Conservation (phyloP, 1,140 invertebrate species). For the Halesus radiatus region DNA sequence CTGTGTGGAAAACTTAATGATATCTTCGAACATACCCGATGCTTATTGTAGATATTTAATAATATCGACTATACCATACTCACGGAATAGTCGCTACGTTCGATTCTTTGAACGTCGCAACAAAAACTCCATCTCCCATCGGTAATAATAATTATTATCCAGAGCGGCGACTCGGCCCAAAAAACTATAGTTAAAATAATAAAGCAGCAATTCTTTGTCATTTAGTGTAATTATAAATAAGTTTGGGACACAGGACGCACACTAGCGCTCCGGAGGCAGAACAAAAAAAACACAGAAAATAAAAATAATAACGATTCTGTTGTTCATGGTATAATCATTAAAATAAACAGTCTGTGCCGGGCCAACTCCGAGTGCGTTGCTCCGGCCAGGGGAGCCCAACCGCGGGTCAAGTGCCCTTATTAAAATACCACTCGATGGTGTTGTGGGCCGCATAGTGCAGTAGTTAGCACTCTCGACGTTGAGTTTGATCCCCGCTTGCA, state of each 20-base stretch:
- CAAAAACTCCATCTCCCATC: too few species aligned
- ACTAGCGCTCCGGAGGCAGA: not conserved
- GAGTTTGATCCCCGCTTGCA: too few species aligned
- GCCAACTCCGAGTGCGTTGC: constrained; percentile 43
- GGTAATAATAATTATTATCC: not conserved
- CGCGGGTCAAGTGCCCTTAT: not conserved
- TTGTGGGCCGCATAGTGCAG: too few species aligned
- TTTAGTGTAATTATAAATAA: constrained; percentile 44
- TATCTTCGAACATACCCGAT: too few species aligned
- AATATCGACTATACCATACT: too few species aligned
- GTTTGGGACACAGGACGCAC: constrained; percentile 20
- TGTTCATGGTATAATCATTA: constrained; percentile 52
- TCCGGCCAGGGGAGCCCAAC: constrained; percentile 13
- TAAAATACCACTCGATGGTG: too few species aligned
- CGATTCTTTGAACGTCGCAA: too few species aligned
- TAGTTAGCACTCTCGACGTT: too few species aligned
- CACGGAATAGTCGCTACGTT: too few species aligned
- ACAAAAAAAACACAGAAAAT: constrained; percentile 37
- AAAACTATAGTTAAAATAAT: constrained; percentile 5
- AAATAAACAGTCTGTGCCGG: constrained; percentile 49
- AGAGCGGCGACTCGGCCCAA: not conserved
- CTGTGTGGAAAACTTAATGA: too few species aligned
- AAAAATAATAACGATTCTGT: constrained; percentile 51
- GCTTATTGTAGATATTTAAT: too few species aligned
- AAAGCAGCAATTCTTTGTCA: constrained; percentile 26